Conservation (phyloP, 53 echinoderm and acorn worm genomes). For the Paracentrotus lividus region DNA sequence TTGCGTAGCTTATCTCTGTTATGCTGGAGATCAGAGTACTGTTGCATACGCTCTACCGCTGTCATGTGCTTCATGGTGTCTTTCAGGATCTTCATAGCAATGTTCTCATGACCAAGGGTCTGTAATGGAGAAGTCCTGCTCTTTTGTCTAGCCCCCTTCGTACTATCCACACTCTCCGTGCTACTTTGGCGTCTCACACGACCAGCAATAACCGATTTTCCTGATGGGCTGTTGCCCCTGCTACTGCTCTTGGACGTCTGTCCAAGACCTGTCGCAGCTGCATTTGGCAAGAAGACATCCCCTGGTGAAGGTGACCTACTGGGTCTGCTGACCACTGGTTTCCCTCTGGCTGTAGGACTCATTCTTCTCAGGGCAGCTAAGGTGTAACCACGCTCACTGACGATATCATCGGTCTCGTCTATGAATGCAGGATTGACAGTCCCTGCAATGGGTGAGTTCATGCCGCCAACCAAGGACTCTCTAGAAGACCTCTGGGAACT, state of each 20-base stretch:
- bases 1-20: slow-evolving; percentile 52
- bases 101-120: slow-evolving; percentile 82
- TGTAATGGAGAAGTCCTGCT: slow-evolving; percentile 71
- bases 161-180: slow-evolving; percentile 68
- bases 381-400: slow-evolving; percentile 66
- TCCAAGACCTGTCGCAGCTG: slow-evolving; percentile 32
- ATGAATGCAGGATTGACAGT: slow-evolving; percentile 89
- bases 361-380: slow-evolving; percentile 31
- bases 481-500: slow-evolving; percentile 73
- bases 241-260: slow-evolving; percentile 68
- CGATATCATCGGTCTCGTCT: slow-evolving; percentile 81
- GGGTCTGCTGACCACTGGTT: slow-evolving; percentile 24
- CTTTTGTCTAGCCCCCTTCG: slow-evolving; percentile 70
- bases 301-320: slow-evolving; percentile 80
- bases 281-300: slow-evolving; percentile 82
- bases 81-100: slow-evolving; percentile 91
- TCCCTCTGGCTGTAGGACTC: slow-evolving; percentile 63
- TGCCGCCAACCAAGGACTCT: slow-evolving; percentile 78
- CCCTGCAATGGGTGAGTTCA: slow-evolving; percentile 76
- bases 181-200: slow-evolving; percentile 70
- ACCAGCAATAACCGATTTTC: slow-evolving; percentile 46
- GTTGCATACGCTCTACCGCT: slow-evolving; percentile 97
- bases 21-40: slow-evolving; percentile 74
- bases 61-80: slow-evolving; percentile 97
- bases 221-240: slow-evolving; percentile 73